phyloP scores from a whole-genome alignment of 2,797 vertebrate genomes.

The Apogon talboti region DNA sequence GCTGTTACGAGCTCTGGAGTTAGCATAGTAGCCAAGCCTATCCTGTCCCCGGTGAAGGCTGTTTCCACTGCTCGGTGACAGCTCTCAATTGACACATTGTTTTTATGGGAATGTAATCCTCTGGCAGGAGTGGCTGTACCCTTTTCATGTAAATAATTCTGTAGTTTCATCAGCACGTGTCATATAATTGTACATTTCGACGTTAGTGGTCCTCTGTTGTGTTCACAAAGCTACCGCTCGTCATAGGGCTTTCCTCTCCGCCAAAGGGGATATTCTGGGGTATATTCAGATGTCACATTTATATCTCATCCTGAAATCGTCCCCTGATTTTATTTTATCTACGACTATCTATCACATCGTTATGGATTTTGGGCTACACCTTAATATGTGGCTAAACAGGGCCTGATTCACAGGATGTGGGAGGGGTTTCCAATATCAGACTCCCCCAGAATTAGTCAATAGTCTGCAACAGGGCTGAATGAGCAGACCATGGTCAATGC shows the following conservation, averaged over 20 bases:
- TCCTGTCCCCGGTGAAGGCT: conserved; percentile 42
- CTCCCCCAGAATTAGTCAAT: conserved; percentile 42
- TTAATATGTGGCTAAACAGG: conserved; percentile 27
- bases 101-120: conserved; percentile 24
- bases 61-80: conserved; percentile 67
- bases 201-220: neutral
- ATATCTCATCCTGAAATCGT: neutral
- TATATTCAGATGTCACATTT: neutral
- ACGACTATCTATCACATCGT: neutral
- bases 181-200: neutral
- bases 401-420: conserved; percentile 49
- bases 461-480: conserved; percentile 20
- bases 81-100: conserved; percentile 46
- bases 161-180: neutral
- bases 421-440: conserved; percentile 62
- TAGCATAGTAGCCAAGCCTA: conserved; percentile 42
- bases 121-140: neutral
- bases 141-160: neutral
- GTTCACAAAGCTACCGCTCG: conserved; percentile 18
- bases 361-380: neutral
- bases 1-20: conserved; percentile 17
- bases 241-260: conserved; percentile 13
- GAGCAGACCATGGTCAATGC: conserved; percentile 8
- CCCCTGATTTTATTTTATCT: neutral
- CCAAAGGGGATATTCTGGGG: neutral